Percentiles rank a stretch among this genome's conserved stretches.
Conservation (phyloP, 2,113 vertebrate species). For the Alces alces region DNA sequence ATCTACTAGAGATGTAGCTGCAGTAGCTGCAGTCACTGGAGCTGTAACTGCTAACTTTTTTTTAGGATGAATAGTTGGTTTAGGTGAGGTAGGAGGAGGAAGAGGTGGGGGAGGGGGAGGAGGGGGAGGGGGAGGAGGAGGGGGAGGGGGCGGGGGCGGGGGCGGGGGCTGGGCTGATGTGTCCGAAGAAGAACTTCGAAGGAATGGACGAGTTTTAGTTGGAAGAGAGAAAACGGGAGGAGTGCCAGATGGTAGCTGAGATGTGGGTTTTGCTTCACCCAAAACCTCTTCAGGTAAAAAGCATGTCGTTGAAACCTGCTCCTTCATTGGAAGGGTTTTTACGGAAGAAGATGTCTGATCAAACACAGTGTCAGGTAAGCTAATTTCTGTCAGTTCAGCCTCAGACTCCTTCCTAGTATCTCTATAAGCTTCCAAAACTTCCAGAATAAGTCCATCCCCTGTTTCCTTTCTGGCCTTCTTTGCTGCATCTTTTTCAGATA, state of each 20-base stretch:
- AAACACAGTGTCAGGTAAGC: constrained; percentile 50
- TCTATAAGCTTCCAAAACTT: constrained; percentile 73
- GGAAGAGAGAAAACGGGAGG: constrained; percentile 78
- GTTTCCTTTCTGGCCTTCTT: constrained; percentile 64
- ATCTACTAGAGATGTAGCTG: constrained; percentile 51
- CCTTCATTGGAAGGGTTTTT: constrained; percentile 45
- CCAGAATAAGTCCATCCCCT: constrained; percentile 65
- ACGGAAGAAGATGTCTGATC: constrained; percentile 44
- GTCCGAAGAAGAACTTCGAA: constrained; percentile 84
- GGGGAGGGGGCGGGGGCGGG: constrained; percentile 43
- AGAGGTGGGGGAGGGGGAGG: constrained; percentile 67
- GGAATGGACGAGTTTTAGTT: constrained; percentile 82
- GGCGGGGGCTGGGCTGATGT: constrained; percentile 74
- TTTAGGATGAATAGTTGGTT: constrained; percentile 86
- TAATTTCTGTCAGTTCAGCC: constrained; percentile 49
- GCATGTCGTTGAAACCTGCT: constrained; percentile 66
- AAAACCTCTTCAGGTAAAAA: constrained; percentile 78
- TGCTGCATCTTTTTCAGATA: constrained; percentile 64
- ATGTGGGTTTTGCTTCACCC: constrained; percentile 63
- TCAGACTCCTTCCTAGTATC: constrained; percentile 70
- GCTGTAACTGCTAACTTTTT: constrained; percentile 80
- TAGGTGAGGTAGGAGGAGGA: constrained; percentile 80
- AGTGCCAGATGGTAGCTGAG: constrained; percentile 61
- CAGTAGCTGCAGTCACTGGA: constrained; percentile 69
- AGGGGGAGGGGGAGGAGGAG: constrained; percentile 74